phyloP scores from a whole-genome alignment of 2,113 vertebrate species.

The Apodemus speciosus region DNA sequence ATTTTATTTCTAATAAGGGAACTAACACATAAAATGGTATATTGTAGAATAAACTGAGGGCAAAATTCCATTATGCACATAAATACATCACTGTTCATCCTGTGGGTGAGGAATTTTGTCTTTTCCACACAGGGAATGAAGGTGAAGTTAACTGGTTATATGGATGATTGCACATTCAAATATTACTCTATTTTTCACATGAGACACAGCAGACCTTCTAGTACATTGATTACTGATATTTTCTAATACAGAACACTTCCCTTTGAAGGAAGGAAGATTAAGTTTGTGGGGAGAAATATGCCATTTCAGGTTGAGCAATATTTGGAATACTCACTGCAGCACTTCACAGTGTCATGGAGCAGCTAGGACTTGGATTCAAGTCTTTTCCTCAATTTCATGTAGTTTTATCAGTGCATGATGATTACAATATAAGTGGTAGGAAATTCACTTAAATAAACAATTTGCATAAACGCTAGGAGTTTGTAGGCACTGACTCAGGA shows the following conservation, averaged over 20 bases:
- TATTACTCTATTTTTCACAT: not conserved
- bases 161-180: rapidly evolving
- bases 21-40: not conserved
- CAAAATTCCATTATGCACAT: not conserved
- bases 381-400: not conserved
- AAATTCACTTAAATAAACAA: not conserved
- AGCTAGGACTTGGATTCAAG: not conserved
- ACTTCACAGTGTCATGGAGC: not conserved
- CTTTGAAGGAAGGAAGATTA: not conserved
- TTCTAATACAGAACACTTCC: not conserved
- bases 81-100: not conserved
- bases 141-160: not conserved
- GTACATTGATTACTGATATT: no score
- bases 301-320: not conserved
- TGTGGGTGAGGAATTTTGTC: rapidly evolving
- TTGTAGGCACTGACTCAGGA: not conserved
- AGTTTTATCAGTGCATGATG: not conserved
- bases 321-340: not conserved
- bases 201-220: not conserved
- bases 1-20: not conserved
- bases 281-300: not conserved
- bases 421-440: no score
- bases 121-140: not conserved
- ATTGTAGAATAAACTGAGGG: not conserved
- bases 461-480: not conserved